phyloP scores from a whole-genome alignment of 2,797 vertebrate species.

The Lepilemur septentrionalis region DNA sequence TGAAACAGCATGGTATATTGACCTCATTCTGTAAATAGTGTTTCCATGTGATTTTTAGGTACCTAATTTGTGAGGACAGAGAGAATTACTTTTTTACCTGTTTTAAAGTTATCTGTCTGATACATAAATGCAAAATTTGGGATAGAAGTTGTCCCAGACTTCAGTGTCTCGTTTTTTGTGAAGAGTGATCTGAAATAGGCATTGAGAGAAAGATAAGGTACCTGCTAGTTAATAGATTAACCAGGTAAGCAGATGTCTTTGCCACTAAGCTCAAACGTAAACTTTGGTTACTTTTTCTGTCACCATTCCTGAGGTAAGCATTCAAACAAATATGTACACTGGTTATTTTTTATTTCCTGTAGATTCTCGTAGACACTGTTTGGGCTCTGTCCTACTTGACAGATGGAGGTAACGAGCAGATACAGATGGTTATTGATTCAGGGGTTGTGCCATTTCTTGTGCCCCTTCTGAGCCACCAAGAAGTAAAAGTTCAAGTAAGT shows the following conservation, averaged over 20 bases:
- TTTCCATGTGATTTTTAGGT: not conserved
- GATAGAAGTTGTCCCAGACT: not conserved
- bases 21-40: not conserved
- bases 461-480: conserved; percentile 98
- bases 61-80: not conserved
- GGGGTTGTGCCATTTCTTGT: conserved; percentile 98
- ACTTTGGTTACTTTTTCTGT: conserved; percentile 17
- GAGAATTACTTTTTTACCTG: conserved; percentile 25
- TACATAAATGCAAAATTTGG: not conserved
- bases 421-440: conserved; percentile 99
- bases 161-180: conserved; percentile 26
- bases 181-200: not conserved
- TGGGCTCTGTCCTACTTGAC: conserved; percentile 99
- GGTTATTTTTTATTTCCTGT: conserved; percentile 61
- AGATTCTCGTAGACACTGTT: conserved; percentile 99
- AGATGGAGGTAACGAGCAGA: conserved; percentile 98
- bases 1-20: not conserved
- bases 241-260: not conserved
- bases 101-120: conserved; percentile 23
- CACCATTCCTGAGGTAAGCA: not conserved
- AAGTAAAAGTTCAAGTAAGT: conserved; percentile 99
- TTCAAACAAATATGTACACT: conserved; percentile 47
- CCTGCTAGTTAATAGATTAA: not conserved
- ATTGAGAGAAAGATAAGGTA: not conserved
- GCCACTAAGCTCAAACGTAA: not conserved